Percentiles rank a stretch among this genome's conserved stretches.
phyloP scores from a whole-genome alignment of 2,888 invertebrate genomes.

The Odontomyia ornata region DNA sequence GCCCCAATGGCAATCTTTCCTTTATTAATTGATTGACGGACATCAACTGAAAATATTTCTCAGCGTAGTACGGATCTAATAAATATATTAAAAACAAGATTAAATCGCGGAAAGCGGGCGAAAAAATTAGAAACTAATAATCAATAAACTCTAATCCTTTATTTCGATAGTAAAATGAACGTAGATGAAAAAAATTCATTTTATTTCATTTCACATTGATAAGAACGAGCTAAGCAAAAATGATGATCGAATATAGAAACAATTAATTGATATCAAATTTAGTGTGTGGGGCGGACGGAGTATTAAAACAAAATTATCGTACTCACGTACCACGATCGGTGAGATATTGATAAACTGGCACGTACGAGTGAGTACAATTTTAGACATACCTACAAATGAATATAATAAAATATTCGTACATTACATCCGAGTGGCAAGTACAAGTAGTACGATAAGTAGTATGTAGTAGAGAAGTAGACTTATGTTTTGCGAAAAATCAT shows the following conservation, averaged over 20 bases:
- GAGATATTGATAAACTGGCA: not conserved
- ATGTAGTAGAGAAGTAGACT: not conserved
- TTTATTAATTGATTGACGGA: constrained; percentile 29
- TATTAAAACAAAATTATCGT: no score
- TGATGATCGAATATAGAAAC: not conserved
- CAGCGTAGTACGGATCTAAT: not conserved
- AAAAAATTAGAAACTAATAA: not conserved
- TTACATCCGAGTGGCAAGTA: no score
- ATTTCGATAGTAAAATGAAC: not conserved
- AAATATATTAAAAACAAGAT: not conserved
- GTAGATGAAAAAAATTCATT: not conserved
- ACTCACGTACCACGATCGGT: no score
- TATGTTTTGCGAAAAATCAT: not conserved
- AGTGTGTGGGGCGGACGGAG: no score
- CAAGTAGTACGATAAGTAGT: not conserved
- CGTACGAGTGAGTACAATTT: not conserved
- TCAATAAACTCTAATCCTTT: not conserved
- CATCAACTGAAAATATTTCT: not conserved
- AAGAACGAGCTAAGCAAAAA: not conserved
- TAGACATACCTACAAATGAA: no score
- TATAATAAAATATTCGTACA: no score
- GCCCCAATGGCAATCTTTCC: not conserved
- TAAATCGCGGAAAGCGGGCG: no score
- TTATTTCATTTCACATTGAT: not conserved
- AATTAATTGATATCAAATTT: not conserved